phyloP scores from a whole-genome alignment of 2,797 vertebrate species.

The Onychomys torridus region DNA sequence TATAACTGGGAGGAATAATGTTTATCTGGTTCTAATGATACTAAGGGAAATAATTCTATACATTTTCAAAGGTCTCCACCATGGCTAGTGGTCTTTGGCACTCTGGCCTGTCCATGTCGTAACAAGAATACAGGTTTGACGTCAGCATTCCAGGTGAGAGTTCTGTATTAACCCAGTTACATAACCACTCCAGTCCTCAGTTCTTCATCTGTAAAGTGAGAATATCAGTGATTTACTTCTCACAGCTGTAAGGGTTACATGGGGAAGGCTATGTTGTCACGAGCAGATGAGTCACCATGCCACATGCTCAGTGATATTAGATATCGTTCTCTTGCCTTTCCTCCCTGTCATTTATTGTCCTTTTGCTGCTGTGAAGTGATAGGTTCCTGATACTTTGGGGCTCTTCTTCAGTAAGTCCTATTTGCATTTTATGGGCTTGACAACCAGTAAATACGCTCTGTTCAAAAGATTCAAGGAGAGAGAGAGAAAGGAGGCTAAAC shows the following conservation, averaged over 20 bases:
- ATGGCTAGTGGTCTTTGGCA: not conserved
- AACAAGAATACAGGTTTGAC: not conserved
- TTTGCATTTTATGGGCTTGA: conserved; percentile 72
- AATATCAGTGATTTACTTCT: not conserved
- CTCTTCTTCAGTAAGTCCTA: conserved; percentile 64
- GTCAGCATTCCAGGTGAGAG: not conserved
- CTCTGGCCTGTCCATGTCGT: accelerated
- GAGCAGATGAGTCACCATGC: not conserved
- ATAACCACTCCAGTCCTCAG: not conserved
- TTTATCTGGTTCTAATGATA: not conserved
- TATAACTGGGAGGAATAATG: not conserved
- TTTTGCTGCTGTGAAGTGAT: conserved; percentile 57
- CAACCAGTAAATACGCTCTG: conserved; percentile 70
- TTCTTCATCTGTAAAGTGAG: not conserved
- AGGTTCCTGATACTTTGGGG: conserved; percentile 53
- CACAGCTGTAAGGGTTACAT: not conserved
- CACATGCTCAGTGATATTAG: not conserved
- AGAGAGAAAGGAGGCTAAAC: conserved; percentile 56
- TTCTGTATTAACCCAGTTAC: not conserved
- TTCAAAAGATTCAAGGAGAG: conserved; percentile 13
- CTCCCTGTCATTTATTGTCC: conserved; percentile 39
- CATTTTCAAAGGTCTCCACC: not conserved
- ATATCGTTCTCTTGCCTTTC: conserved; percentile 38
- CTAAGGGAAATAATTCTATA: not conserved
- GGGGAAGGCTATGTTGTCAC: not conserved